Conservation (phyloP, 2,888 invertebrate genomes). For the Stenchaetothrips biformis region DNA sequence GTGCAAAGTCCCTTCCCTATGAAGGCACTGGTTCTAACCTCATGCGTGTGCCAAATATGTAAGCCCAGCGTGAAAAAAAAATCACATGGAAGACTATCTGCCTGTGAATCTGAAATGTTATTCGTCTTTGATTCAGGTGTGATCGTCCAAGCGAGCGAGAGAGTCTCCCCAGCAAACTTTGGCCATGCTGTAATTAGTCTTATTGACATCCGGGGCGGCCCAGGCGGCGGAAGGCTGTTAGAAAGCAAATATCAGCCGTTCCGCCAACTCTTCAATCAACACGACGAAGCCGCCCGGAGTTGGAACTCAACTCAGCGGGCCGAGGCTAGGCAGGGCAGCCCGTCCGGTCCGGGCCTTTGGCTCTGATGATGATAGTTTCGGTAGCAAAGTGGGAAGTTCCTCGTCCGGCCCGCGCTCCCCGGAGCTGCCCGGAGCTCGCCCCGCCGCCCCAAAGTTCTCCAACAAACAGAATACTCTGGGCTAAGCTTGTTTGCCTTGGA, state of each 20-base stretch:
- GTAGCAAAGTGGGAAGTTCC: conserved; percentile 12
- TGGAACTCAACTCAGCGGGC: neutral
- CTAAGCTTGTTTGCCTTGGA: conserved; percentile 24
- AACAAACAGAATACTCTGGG: conserved; percentile 23
- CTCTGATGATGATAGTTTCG: conserved; percentile 24
- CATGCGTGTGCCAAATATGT: too few relatives aligned
- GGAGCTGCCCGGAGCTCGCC: neutral
- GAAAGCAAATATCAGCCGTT: neutral
- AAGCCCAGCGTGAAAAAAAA: too few relatives aligned
- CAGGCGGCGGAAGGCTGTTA: neutral
- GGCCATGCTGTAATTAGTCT: neutral
- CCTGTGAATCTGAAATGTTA: too few relatives aligned
- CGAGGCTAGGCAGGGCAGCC: too few relatives aligned
- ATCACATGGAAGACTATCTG: too few relatives aligned
- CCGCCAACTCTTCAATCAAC: conserved; percentile 3
- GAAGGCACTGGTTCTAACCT: too few relatives aligned
- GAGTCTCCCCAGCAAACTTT: neutral
- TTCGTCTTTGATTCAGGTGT: too few relatives aligned
- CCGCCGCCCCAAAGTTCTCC: neutral
- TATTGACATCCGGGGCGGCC: neutral
- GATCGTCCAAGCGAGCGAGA: too few relatives aligned
- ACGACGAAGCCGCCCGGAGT: neutral
- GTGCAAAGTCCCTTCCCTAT: too few relatives aligned
- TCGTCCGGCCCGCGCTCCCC: neutral
- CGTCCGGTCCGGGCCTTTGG: neutral